Percentiles rank a stretch among this genome's conserved stretches.
Evolutionary conservation across 2,113 vertebrate species (phyloP).

Genomic region (Callorhinus ursinus): DNA sequence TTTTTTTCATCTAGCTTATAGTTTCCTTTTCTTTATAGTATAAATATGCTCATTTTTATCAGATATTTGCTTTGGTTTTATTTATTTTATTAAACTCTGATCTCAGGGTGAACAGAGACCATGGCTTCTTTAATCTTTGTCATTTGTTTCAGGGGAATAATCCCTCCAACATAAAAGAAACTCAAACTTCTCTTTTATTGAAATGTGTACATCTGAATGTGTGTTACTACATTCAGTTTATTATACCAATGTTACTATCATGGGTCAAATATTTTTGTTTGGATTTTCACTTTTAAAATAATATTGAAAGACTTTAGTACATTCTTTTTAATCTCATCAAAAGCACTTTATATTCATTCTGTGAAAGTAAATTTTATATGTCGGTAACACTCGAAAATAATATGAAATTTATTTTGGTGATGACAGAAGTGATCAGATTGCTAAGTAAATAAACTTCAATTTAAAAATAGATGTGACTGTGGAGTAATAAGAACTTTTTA

Average conservation of each 20-base stretch:
- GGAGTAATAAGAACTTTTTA: background rate
- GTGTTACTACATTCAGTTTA: background rate
- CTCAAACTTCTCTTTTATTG: background rate
- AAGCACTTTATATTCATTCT: background rate
- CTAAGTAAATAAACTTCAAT: constrained; percentile 7
- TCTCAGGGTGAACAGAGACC: background rate
- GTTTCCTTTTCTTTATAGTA: background rate
- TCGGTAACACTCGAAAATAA: background rate
- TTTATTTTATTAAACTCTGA: constrained; percentile 11
- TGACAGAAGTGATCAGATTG: background rate
- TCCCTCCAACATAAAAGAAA: background rate
- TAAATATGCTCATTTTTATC: background rate
- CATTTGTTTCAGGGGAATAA: background rate
- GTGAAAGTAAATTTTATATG: background rate
- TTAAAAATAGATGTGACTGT: background rate
- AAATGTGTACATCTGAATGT: background rate
- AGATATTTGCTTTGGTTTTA: background rate
- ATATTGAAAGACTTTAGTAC: background rate
- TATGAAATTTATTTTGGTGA: background rate
- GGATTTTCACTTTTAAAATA: constrained; percentile 3
- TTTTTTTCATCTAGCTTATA: background rate
- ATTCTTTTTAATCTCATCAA: background rate
- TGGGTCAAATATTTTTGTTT: background rate
- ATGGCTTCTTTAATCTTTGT: background rate
- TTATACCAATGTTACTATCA: background rate